Base-by-base conservation (phyloP, 2,113 vertebrate species). In the Psephotus haematonotus region DNA sequence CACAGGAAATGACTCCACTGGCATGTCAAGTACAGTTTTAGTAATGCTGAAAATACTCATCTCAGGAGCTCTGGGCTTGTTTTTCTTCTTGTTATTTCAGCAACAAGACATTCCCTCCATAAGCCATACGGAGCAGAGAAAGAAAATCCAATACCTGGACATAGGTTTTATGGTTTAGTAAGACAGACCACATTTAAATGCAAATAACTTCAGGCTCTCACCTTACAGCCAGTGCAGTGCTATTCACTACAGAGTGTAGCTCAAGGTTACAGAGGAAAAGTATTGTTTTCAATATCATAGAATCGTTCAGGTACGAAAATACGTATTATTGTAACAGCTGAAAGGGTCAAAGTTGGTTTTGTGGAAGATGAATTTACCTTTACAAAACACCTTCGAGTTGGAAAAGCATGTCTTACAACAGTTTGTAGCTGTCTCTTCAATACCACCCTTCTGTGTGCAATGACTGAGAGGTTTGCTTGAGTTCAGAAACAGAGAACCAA, bases 381-480 rank as follows among this genome's bases (percentile, higher is more conserved):
- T 63, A 65, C 18, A 55, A 50, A 90, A 62, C 7, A 57, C 37
- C 57, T 74, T 49, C 5, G 14, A 31, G 55, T 3, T 25, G 16
- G 0, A 1, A 15, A 37, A 5, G 0, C 0, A 0, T 7, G 10
- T 52, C 11, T 33, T 44, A 3, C 11, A 60, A 72, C 1, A 7
- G 29, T 57, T 47, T 62, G 53, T 11, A 53, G 19, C 31, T 81
- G 53, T 50, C 24, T 93, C 52, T 82, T 85, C 47, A 60, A 13
- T 29, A 47, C 11, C 13, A 2, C 15, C 47, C 23, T 84, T 62
- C 62, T 16, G 33, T 63, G 31, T 12, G 27, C 35, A 77, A 31
- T 4, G 24, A 28, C 31, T 63, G 31, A 79, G 90, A 60, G 13
- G 17, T 77, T 39, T 75, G 17, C 37, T 47, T 33, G n/a, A 74